phyloP scores from a whole-genome alignment of 2,113 vertebrate genomes.

The Sinosuthora webbiana region DNA sequence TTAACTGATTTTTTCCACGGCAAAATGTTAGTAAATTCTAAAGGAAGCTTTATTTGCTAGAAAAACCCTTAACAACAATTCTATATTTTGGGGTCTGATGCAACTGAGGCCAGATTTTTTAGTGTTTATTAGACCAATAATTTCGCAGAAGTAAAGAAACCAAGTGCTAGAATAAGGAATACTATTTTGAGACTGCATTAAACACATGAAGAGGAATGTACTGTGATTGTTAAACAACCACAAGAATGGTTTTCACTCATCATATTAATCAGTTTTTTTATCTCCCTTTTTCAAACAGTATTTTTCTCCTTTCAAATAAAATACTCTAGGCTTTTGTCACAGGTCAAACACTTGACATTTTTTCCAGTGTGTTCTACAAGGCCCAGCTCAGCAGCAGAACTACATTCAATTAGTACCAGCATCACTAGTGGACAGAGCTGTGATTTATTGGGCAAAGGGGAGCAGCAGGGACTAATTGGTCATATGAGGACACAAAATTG shows the following conservation, averaged over 20 bases:
- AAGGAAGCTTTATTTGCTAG: not conserved
- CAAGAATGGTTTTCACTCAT: not conserved
- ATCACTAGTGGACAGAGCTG: conserved; percentile 33
- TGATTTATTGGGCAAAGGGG: conserved; percentile 59
- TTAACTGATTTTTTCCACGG: not conserved
- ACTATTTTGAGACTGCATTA: not conserved
- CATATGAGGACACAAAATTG: not conserved
- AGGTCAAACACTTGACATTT: conserved; percentile 28
- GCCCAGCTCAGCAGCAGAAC: conserved; percentile 39
- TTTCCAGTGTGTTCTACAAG: conserved; percentile 55
- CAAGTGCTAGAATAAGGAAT: not conserved
- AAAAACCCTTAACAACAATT: not conserved
- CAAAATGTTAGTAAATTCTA: not conserved
- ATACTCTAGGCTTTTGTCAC: not conserved
- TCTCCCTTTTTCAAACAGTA: not conserved
- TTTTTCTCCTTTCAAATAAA: conserved; percentile 5
- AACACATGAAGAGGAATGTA: not conserved
- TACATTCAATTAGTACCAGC: conserved; percentile 39
- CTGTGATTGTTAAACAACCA: not conserved
- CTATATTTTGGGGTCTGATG: not conserved
- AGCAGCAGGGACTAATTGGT: conserved; percentile 36
- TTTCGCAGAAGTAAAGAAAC: not conserved
- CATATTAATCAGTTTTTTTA: not conserved
- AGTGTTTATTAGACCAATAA: not conserved
- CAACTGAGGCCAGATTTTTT: not conserved